These are phyloP conservation scores for Caenorhabditis sp. DNA, from an alignment of 2,888 invertebrate genomes.

Conservation along the genomic window DNA sequence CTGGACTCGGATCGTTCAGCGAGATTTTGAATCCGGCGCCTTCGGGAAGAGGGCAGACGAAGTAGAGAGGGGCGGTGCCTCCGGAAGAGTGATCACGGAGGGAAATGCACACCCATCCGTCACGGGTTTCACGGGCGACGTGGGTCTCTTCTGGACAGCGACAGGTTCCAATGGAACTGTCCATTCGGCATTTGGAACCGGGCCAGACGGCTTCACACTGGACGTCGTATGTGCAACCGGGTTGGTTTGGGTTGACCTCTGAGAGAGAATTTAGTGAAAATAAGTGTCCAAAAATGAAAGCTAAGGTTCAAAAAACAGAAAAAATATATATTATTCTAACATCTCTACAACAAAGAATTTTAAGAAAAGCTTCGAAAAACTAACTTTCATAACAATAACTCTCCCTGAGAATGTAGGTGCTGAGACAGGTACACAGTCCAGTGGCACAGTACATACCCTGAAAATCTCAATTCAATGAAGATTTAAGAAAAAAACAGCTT, in stretches of 20 bases:
- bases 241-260: conserved; percentile 79
- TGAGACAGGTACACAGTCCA: conserved; percentile 73
- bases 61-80: conserved; percentile 72
- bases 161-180: conserved; percentile 75
- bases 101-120: conserved; percentile 78
- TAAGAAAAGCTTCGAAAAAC: conserved; percentile 19
- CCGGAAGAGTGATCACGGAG: conserved; percentile 72
- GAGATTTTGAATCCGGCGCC: conserved; percentile 77
- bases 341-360: no score
- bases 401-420: conserved; percentile 74
- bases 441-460: conserved; percentile 78
- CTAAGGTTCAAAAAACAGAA: no score
- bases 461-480: not conserved
- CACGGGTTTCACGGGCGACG: conserved; percentile 75
- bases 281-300: not conserved
- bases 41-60: conserved; percentile 76
- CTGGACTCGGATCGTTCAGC: conserved; percentile 72
- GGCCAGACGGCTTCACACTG: conserved; percentile 79
- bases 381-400: conserved; percentile 77
- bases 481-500: conserved; percentile 28
- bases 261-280: not conserved
- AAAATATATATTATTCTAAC: no score
- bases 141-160: conserved; percentile 77
- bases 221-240: conserved; percentile 76
- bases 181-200: conserved; percentile 75